Conservation (phyloP, 64 coral and sea anemone species). For the Montipora cactus region DNA sequence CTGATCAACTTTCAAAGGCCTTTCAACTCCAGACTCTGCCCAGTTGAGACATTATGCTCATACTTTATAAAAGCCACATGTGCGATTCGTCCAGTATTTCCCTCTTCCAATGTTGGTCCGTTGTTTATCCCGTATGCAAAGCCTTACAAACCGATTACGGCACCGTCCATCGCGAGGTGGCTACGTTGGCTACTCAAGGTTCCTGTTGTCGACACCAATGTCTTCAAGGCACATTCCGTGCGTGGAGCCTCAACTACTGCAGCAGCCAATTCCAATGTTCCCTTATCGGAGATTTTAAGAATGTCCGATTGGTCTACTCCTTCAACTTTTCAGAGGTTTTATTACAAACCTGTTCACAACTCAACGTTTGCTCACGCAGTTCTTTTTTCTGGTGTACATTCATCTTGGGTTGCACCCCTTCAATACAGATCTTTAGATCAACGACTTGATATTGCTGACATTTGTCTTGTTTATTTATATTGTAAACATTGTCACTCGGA, state of each 20-base stretch:
- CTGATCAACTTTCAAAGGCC: no score
- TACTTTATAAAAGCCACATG: no score
- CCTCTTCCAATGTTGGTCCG: conserved; percentile 1
- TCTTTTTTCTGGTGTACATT: background rate
- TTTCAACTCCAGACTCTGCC: no score
- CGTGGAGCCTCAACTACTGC: conserved; percentile 53
- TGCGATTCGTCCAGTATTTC: background rate
- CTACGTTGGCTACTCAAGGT: no score
- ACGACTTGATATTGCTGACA: no score
- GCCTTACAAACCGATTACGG: no score
- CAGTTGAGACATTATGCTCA: no score
- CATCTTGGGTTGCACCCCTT: no score
- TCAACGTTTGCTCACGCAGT: conserved; percentile 25
- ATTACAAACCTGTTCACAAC: conserved; percentile 51
- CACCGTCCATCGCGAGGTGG: background rate
- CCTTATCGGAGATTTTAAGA: background rate
- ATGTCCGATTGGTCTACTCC: conserved; percentile 44
- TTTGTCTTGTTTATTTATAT: no score
- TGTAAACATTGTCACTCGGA: no score
- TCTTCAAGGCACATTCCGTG: conserved; percentile 42
- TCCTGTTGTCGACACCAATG: background rate
- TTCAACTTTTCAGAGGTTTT: conserved; percentile 42
- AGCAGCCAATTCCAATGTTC: conserved; percentile 20
- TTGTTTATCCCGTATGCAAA: background rate
- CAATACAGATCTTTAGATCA: background rate